These are phyloP conservation scores for Drepana arcuata DNA, from an alignment of 1,140 invertebrate genomes.

Conservation along the genomic window DNA sequence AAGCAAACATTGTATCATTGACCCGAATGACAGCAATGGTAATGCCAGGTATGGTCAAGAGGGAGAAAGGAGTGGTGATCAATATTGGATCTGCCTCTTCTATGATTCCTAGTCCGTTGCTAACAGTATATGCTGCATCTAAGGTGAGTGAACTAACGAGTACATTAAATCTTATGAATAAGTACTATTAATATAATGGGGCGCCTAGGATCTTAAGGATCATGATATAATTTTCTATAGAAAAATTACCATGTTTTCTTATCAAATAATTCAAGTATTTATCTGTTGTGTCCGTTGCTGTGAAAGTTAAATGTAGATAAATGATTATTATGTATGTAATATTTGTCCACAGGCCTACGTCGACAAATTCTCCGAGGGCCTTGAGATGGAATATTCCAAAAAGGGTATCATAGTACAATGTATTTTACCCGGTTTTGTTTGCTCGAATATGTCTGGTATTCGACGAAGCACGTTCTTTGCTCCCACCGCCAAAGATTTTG, in stretches of 20 bases:
- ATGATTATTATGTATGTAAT: too few relatives aligned
- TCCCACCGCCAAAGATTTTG: conserved; percentile 85
- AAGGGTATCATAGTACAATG: conserved; percentile 89
- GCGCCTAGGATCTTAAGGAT: too few relatives aligned
- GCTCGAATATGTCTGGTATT: conserved; percentile 93
- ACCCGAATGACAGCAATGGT: conserved; percentile 88
- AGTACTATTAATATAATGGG: too few relatives aligned
- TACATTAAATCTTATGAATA: too few relatives aligned
- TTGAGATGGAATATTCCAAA: conserved; percentile 83
- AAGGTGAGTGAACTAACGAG: too few relatives aligned
- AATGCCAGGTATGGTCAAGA: conserved; percentile 90
- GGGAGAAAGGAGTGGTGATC: conserved; percentile 89
- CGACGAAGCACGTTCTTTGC: conserved; percentile 84
- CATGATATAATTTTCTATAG: too few relatives aligned
- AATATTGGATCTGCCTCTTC: conserved; percentile 93
- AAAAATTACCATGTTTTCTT: too few relatives aligned
- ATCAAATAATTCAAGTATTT: too few relatives aligned
- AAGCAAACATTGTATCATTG: conserved; percentile 82
- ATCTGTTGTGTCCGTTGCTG: too few relatives aligned
- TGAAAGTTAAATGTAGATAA: too few relatives aligned
- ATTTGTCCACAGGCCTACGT: conserved; percentile 80
- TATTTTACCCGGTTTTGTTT: conserved; percentile 90
- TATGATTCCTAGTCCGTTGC: conserved; percentile 84
- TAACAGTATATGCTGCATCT: conserved; percentile 90
- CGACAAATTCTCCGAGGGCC: conserved; percentile 86